Conservation (phyloP, 2,888 invertebrate species). For the Piscicola geometra region DNA sequence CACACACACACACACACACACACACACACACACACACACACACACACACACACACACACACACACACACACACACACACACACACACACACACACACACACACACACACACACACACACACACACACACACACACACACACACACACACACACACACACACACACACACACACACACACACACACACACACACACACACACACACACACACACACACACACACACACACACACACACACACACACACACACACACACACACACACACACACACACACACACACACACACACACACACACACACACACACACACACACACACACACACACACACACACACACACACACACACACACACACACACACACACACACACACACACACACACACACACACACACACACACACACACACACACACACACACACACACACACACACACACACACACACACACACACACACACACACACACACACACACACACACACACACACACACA, state of each 20-base stretch:
- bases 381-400: conserved; percentile 33
- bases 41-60: conserved; percentile 4
- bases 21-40: conserved; percentile 4
- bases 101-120: conserved; percentile 4
- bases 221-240: conserved; percentile 4
- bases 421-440: conserved; percentile 37
- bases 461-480: conserved; percentile 34
- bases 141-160: conserved; percentile 4
- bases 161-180: conserved; percentile 4
- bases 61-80: conserved; percentile 4
- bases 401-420: conserved; percentile 35
- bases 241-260: conserved; percentile 4
- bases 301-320: conserved; percentile 12
- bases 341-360: conserved; percentile 35
- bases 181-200: conserved; percentile 4
- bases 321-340: conserved; percentile 33
- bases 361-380: conserved; percentile 35
- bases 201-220: conserved; percentile 4
- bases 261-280: conserved; percentile 4
- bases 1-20: conserved; percentile 4
- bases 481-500: conserved; percentile 31
- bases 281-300: conserved; percentile 4
- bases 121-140: conserved; percentile 4
- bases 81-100: conserved; percentile 4
- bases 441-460: conserved; percentile 31